Conservation (phyloP, 2,888 invertebrate species). For the Phortica okadai region DNA sequence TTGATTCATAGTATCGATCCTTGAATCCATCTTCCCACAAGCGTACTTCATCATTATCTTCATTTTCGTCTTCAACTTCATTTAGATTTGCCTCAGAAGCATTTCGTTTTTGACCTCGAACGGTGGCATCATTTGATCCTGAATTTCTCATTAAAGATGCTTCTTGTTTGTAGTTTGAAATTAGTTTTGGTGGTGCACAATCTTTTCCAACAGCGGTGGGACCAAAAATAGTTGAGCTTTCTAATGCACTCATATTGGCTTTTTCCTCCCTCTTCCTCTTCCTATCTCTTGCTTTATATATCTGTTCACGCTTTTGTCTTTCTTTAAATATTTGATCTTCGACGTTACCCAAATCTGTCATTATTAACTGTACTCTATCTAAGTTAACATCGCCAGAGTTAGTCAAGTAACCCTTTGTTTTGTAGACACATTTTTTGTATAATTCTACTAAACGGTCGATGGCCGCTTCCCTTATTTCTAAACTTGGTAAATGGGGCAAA, state of each 20-base stretch:
- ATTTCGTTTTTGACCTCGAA: constrained; percentile 77
- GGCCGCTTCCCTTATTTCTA: constrained; percentile 98
- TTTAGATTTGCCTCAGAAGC: constrained; percentile 64
- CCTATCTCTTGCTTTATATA: constrained; percentile 87
- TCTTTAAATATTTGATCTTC: constrained; percentile 99
- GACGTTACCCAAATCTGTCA: constrained; percentile 93
- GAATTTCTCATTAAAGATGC: constrained; percentile 79
- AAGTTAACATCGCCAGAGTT: constrained; percentile 96
- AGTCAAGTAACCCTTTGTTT: constrained; percentile 96
- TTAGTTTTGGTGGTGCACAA: constrained; percentile 75
- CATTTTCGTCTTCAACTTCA: constrained; percentile 47
- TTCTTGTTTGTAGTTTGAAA: constrained; percentile 86
- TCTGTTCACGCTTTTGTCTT: constrained; percentile 89
- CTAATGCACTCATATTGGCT: constrained; percentile 84
- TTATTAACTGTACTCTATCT: constrained; percentile 94
- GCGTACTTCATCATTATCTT: constrained; percentile 78
- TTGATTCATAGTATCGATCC: constrained; percentile 97
- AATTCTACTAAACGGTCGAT: constrained; percentile 94
- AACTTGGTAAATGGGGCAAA: constrained; percentile 96
- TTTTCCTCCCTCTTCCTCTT: constrained; percentile 79
- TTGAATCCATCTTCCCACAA: constrained; percentile 98
- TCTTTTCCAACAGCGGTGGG: constrained; percentile 82
- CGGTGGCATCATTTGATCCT: constrained; percentile 39
- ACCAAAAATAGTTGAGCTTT: constrained; percentile 85
- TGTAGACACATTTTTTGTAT: constrained; percentile 96